Conservation (phyloP, 2,797 vertebrate species). For the Aldrovandia affinis region DNA sequence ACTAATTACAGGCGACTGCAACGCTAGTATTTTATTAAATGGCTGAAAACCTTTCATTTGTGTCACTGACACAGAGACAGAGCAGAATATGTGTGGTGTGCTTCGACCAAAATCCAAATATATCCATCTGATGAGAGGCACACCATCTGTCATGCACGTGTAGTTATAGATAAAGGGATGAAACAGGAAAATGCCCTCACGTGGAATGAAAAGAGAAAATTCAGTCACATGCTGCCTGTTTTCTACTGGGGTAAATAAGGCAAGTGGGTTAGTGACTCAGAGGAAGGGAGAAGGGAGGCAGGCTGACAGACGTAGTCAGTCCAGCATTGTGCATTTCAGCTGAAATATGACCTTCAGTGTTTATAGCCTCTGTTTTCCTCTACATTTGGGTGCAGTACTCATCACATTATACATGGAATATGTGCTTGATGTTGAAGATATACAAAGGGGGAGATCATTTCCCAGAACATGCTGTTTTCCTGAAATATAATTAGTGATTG, state of each 20-base stretch:
- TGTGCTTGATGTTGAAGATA: not conserved
- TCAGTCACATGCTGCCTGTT: conserved; percentile 42
- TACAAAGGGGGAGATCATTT: not conserved
- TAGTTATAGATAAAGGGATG: conserved; percentile 35
- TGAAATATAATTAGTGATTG: not conserved
- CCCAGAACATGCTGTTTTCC: not conserved
- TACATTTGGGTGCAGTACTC: not conserved
- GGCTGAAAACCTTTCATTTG: conserved; percentile 23
- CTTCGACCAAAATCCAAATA: conserved; percentile 55
- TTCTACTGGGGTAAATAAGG: conserved; percentile 37
- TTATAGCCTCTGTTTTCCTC: not conserved
- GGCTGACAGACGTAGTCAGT: not conserved
- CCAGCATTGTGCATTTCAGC: conserved; percentile 29
- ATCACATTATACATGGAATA: not conserved
- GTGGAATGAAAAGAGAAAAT: conserved; percentile 40
- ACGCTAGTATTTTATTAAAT: not conserved
- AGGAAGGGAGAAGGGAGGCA: conserved; percentile 1
- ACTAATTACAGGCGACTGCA: not conserved
- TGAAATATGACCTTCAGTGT: conserved; percentile 28
- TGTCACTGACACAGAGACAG: conserved; percentile 47
- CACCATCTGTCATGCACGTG: conserved; percentile 66
- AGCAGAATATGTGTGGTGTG: not conserved
- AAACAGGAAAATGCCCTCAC: conserved; percentile 43
- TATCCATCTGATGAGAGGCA: conserved; percentile 45
- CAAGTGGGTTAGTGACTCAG: conserved; percentile 61